These are phyloP conservation scores for Temnothorax rugatulus DNA, from an alignment of 2,888 invertebrate species.

Conservation along the genomic window DNA sequence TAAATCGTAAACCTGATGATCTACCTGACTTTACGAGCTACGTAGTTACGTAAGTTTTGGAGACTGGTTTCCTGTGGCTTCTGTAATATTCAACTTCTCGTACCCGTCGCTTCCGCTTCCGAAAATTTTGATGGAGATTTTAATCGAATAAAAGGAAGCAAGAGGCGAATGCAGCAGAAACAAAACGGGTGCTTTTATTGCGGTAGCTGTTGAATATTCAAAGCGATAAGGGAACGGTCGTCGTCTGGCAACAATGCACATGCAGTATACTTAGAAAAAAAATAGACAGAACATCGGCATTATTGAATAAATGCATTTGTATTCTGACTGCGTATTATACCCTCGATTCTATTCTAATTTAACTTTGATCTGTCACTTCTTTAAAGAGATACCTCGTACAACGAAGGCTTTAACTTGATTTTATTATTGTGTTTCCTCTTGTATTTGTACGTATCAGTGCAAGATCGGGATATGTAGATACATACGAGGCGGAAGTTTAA, in stretches of 20 bases:
- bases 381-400: slow-evolving; percentile 8
- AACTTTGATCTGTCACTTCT: slow-evolving; percentile 8
- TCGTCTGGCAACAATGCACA: slow-evolving; percentile 22
- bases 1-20: slow-evolving; percentile 32
- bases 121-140: slow-evolving; percentile 56
- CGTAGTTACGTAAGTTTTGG: slow-evolving; percentile 29
- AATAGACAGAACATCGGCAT: slow-evolving; percentile 1
- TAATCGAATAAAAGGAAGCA: slow-evolving; percentile 44
- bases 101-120: slow-evolving; percentile 36
- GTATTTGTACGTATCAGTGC: slow-evolving; percentile 50
- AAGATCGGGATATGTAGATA: slow-evolving; percentile 44
- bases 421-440: slow-evolving; percentile 19
- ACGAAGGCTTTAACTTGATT: slow-evolving; percentile 31
- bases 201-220: slow-evolving; percentile 71
- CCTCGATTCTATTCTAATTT: not conserved
- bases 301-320: slow-evolving; percentile 24
- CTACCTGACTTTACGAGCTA: slow-evolving; percentile 10
- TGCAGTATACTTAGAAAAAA: slow-evolving; percentile 12
- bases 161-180: slow-evolving; percentile 33
- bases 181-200: slow-evolving; percentile 53
- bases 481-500: slow-evolving; percentile 47
- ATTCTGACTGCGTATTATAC: not conserved
- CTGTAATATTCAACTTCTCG: slow-evolving; percentile 42
- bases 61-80: slow-evolving; percentile 36
- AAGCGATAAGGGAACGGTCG: slow-evolving; percentile 62